Base-by-base conservation (phyloP, 2,888 invertebrate genomes). In the Napeogenes inachia region DNA sequence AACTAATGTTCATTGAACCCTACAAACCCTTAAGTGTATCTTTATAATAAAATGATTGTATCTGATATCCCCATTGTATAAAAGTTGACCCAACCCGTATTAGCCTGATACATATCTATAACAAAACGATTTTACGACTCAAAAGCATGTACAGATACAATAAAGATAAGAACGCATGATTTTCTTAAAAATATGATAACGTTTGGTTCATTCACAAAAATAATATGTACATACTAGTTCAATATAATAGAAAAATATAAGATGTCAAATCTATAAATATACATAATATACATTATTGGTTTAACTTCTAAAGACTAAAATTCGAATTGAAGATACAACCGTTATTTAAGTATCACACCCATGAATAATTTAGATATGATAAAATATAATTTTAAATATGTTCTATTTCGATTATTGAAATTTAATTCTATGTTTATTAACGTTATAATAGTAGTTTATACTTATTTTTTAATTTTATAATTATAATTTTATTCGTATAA, bases 41-140 rank as follows among this genome's bases (percentile, higher is more conserved):
- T 54, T 55, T 67, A 60, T 66, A 68, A 71, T 78, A 76, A 78
- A 75, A 74, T 75, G 54, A 75, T 77, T 79, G 76, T 77, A 78
- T 75, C 73, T 71, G 57, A 54, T 67, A 71, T 68, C 66, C 70
- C 70, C 61, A 69, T 73, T 72, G 71, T 72, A 73, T 74, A 74
- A 74, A 75, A 73, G 70, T 72, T 74, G 74, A 72, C 75, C 74
- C 70, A 59, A 62, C 65, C 62, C 62, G 61, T 66, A 68, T 71
- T 68, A 65, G 57, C 61, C 55, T 59, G 70, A 66, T 70, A 66
- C 64, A 55, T 61, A 70, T 72, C 72, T 68, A 73, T 73, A 69
- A 68, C 69, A 70, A 68, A 73, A 69, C 68, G 64, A 71, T 71
- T 74, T 75, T 73, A 75, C 63, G 72, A 70, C 69, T 63, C 69